Percentiles rank a stretch among this genome's conserved stretches.
These are phyloP conservation scores for Rotaria magnacalcarata DNA, from an alignment of 2,888 invertebrate genomes.

Conservation along the genomic window DNA sequence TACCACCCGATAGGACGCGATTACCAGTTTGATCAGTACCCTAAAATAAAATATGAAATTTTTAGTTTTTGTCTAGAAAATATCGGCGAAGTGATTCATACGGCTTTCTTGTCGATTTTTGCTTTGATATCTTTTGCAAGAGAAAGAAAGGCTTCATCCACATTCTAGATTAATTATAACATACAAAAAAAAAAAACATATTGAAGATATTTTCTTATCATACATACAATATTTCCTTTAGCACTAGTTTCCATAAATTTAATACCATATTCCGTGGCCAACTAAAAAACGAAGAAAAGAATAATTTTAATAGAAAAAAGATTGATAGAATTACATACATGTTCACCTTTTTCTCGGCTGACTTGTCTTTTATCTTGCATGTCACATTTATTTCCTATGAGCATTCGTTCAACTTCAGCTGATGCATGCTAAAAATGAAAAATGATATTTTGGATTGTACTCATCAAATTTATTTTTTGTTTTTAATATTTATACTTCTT, in stretches of 20 bases:
- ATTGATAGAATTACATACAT: background rate
- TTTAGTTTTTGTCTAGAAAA: background rate
- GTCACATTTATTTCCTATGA: slow-evolving; percentile 93
- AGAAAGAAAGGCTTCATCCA: slow-evolving; percentile 79
- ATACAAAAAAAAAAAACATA: background rate
- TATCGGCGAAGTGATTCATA: background rate
- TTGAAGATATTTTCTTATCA: background rate
- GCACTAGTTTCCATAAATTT: slow-evolving; percentile 99
- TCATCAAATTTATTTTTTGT: background rate
- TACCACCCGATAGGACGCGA: background rate
- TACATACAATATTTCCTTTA: slow-evolving; percentile 70
- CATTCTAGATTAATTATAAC: slow-evolving; percentile 67
- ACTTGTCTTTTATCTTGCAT: slow-evolving; percentile 89
- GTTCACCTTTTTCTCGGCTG: slow-evolving; percentile 87
- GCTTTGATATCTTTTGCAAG: slow-evolving; percentile 44
- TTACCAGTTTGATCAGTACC: slow-evolving; percentile 17
- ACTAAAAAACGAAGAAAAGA: slow-evolving; percentile 52
- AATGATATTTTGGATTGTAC: background rate
- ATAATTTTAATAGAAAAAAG: too few species aligned
- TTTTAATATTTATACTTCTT: slow-evolving; percentile 62
- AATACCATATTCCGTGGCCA: slow-evolving; percentile 94
- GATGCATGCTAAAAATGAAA: slow-evolving; percentile 72
- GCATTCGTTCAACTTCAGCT: slow-evolving; percentile 97
- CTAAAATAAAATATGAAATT: background rate
- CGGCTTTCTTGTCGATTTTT: slow-evolving; percentile 37